These are phyloP conservation scores for Tetragnatha montana DNA, from an alignment of 2,888 invertebrate genomes.

Conservation along the genomic window DNA sequence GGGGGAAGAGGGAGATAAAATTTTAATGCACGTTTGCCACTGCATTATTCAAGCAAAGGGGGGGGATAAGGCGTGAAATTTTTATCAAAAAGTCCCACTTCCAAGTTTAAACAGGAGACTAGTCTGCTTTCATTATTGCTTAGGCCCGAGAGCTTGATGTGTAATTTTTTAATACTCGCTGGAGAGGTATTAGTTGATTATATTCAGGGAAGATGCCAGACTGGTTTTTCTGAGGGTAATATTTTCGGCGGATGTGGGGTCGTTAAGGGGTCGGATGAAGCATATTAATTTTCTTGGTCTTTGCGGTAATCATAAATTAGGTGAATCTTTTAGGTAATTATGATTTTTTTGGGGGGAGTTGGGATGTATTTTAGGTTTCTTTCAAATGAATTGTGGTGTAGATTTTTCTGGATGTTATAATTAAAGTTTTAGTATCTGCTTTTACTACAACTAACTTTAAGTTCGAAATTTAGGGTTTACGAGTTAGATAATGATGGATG, in stretches of 20 bases:
- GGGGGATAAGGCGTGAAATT: slow-evolving; percentile 37
- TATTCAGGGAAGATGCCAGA: slow-evolving; percentile 8
- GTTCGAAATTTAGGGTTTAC: too few relatives aligned
- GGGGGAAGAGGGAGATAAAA: slow-evolving; percentile 52
- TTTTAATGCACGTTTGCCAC: slow-evolving; percentile 44
- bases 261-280: neutral
- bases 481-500: too few relatives aligned
- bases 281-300: neutral
- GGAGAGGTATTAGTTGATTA: slow-evolving; percentile 12
- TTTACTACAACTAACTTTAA: too few relatives aligned
- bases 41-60: slow-evolving; percentile 38
- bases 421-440: neutral
- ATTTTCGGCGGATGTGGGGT: neutral
- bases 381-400: neutral
- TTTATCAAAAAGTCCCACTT: slow-evolving; percentile 50
- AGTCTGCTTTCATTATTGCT: slow-evolving; percentile 38
- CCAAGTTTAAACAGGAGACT: slow-evolving; percentile 1
- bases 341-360: neutral
- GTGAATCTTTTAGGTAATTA: neutral
- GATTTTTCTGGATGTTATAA: neutral
- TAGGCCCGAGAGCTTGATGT: too few relatives aligned
- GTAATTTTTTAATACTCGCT: slow-evolving; percentile 25
- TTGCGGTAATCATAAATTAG: neutral
- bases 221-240: neutral
- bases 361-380: neutral